Percentiles rank a stretch among this genome's conserved stretches.
These are phyloP conservation scores for Mus caroli DNA, from an alignment of 2,797 vertebrate genomes.

Conservation along the genomic window DNA sequence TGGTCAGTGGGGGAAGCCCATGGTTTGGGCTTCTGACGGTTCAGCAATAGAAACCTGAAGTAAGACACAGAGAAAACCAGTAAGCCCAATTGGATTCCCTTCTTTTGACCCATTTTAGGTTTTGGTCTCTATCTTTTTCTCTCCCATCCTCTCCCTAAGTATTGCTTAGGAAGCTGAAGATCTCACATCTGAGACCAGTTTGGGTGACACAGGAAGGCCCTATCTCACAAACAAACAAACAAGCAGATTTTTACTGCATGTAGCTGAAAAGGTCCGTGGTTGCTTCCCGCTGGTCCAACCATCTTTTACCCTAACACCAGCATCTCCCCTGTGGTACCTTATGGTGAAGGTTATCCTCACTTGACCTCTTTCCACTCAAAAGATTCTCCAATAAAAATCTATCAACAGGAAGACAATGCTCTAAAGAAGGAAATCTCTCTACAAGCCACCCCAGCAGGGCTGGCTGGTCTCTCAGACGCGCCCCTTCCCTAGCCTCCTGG, in stretches of 20 bases:
- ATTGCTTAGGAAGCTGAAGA: neutral
- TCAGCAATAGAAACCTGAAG: neutral
- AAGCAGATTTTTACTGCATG: neutral
- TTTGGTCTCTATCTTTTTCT: constrained; percentile 1
- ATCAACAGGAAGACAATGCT: neutral
- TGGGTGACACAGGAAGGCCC: neutral
- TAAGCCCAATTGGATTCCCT: neutral
- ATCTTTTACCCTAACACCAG: neutral
- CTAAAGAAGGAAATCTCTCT: neutral
- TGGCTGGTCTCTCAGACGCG: neutral
- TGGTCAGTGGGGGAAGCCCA: neutral
- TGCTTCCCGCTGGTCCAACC: neutral
- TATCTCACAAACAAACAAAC: neutral
- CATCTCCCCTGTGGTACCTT: neutral
- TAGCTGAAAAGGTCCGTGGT: neutral
- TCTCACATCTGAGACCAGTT: neutral
- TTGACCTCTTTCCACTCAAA: constrained; percentile 51
- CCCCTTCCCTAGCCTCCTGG: neutral
- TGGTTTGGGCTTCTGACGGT: neutral
- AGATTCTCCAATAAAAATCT: constrained; percentile 62
- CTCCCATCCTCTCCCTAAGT: neutral
- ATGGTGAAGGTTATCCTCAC: constrained; percentile 19
- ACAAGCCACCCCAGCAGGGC: neutral
- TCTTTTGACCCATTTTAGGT: neutral
- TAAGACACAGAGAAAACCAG: neutral